Evolutionary conservation across 2,888 invertebrate species (phyloP).

Genomic region (Chelonus formosanus): DNA sequence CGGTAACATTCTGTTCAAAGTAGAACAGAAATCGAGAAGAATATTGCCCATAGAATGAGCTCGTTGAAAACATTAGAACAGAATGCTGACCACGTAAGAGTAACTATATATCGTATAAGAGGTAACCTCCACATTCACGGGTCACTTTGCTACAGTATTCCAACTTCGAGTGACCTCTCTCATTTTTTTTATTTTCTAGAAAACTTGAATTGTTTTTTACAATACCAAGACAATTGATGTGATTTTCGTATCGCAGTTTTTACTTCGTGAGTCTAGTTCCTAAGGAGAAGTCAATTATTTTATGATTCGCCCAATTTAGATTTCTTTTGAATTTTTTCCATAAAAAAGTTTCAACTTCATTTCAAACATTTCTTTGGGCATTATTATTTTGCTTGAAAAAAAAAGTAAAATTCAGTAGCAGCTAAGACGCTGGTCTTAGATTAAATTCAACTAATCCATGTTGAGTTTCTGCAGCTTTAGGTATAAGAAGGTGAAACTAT

Average conservation of each 20-base stretch:
- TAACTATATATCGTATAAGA: neutral
- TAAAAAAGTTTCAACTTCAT: no score
- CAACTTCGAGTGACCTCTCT: neutral
- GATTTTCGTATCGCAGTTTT: neutral
- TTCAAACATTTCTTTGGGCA: no score
- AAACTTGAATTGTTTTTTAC: constrained; percentile 25
- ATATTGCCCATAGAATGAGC: constrained; percentile 27
- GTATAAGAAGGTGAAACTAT: constrained; percentile 27
- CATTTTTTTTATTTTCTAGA: constrained; percentile 11
- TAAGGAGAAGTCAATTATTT: no score
- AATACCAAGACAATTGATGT: neutral
- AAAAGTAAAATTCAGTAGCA: no score
- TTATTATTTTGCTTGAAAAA: no score
- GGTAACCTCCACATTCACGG: constrained; percentile 12
- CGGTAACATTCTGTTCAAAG: constrained; percentile 27
- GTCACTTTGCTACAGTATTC: constrained; percentile 22
- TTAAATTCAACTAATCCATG: constrained; percentile 1
- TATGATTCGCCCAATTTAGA: no score
- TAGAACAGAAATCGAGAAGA: constrained; percentile 23
- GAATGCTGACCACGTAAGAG: constrained; percentile 40
- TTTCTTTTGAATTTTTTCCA: no score
- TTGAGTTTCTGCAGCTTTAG: constrained; percentile 28
- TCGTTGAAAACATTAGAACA: constrained; percentile 35
- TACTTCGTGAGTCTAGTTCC: no score
- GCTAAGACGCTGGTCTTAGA: neutral